Percentiles rank a stretch among this genome's conserved stretches.
Conservation (phyloP, 2,113 vertebrate genomes). For the Oreochromis niloticus region DNA sequence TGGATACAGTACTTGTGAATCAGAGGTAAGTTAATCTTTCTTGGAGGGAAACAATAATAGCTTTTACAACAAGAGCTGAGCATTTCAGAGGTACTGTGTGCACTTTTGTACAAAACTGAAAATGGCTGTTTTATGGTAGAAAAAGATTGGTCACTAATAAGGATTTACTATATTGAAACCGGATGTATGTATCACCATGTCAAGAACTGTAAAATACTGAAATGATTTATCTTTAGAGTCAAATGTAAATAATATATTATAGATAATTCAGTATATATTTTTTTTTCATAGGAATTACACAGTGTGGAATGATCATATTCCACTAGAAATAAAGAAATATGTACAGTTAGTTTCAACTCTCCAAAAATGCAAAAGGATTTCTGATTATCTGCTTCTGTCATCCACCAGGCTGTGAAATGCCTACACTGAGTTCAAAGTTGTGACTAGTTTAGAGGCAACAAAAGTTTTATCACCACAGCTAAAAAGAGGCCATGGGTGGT, state of each 20-base stretch:
- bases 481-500: slow-evolving; percentile 4
- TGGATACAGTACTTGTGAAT: slow-evolving; percentile 22
- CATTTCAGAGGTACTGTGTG: neutral
- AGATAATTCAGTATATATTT: neutral
- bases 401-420: slow-evolving; percentile 33
- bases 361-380: neutral
- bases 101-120: neutral
- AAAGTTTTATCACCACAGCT: neutral
- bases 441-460: slow-evolving; percentile 20
- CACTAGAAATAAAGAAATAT: neutral
- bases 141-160: neutral
- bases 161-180: neutral
- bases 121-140: neutral
- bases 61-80: neutral
- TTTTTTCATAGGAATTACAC: neutral
- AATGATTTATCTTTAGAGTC: neutral
- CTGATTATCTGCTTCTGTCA: slow-evolving; percentile 32
- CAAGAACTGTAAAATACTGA: neutral
- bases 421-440: slow-evolving; percentile 11
- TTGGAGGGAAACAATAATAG: neutral
- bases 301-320: slow-evolving; percentile 17
- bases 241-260: neutral
- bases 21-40: slow-evolving; percentile 26
- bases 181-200: neutral
- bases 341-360: neutral